Base-by-base conservation (phyloP, 2,797 vertebrate genomes). In the Todus mexicanus region DNA sequence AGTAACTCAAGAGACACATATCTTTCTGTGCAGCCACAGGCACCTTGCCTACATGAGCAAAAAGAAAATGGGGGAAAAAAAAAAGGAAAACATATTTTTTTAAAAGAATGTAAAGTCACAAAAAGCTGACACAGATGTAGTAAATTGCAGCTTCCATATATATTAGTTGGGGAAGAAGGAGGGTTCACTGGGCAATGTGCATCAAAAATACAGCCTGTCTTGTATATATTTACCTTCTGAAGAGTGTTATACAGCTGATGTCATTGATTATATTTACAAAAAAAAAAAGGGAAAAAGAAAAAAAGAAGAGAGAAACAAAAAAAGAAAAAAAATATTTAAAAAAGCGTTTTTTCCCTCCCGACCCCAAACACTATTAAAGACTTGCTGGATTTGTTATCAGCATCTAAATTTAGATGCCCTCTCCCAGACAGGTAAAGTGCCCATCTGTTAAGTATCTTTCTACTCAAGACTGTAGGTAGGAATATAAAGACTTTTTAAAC, bases 1-100 rank as follows among this genome's bases (percentile, higher is more conserved):
- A 87, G 73, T n/a, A 90, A 86, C 89, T 95, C 89, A 69, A 91
- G 85, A 94, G 92, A 89, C 82, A 61, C 2, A 19, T 42, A 84
- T 91, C 73, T 22, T 87, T 61, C 85, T 51, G 47, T 51, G 87
- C 38, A 91, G 69, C 59, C 91, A 92, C 51, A 94, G 76, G 80
- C 73, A 87, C 47, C 64, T 83, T 92, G 89, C 70, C 85, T 86
- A 91, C 43, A 69, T 92, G 83, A 94, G 91, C 75, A 91, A 85
- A 90, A 92, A 68, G 4, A 14, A 27, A 45, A 23, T 20, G 18
- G 71, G 80, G 81, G 9, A 0, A 2, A 15, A 31, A 38, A 26
- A 35, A 19, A 21, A 31, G 11, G 22, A 65, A 87, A 84, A 7
- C 45, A 79, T 12, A 50, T 48, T 77, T 59, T 78, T 95, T 94